Evolutionary conservation across 92 coral and sea anemone species (phyloP).

Genomic region (Actinostola sp.): DNA sequence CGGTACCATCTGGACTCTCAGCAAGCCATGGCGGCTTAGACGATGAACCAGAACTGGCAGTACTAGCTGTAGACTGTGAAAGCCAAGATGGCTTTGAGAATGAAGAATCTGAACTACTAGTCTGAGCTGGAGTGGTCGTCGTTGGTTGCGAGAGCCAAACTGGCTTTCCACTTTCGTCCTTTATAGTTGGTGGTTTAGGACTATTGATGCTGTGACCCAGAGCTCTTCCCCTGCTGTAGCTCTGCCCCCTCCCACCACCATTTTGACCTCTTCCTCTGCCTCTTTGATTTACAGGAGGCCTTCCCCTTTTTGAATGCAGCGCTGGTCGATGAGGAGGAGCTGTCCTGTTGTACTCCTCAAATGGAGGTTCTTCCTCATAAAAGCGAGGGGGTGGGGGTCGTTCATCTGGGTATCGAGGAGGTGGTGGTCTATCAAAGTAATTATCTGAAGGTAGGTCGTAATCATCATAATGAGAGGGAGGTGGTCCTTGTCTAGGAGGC

Average conservation of each 20-base stretch:
- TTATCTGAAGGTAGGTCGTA: background rate
- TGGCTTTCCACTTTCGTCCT: conserved; percentile 1
- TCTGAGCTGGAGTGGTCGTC: too few species aligned
- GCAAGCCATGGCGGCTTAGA: conserved; percentile 9
- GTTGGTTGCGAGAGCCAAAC: background rate
- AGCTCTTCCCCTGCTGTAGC: conserved; percentile 32
- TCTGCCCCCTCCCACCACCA: conserved; percentile 38
- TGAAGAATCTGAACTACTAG: too few species aligned
- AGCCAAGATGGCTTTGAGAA: conserved; percentile 4
- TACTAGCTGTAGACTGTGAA: background rate
- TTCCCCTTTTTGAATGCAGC: too few species aligned
- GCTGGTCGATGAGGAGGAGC: conserved; percentile 27
- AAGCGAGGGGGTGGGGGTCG: conserved; percentile 39
- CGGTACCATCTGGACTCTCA: background rate
- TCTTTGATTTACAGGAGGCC: conserved; percentile 29
- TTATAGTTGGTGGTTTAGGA: background rate
- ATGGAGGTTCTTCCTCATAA: conserved; percentile 41
- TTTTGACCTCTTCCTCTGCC: conserved; percentile 51
- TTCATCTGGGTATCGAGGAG: conserved; percentile 23
- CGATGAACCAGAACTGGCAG: background rate
- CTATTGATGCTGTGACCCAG: background rate
- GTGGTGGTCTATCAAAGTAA: conserved; percentile 22
- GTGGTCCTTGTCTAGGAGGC: background rate
- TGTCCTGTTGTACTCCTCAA: conserved; percentile 7
- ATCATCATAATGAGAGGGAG: background rate